Evolutionary conservation across 2,797 vertebrate species (phyloP).

Genomic region (Cyclopterus lumpus): DNA sequence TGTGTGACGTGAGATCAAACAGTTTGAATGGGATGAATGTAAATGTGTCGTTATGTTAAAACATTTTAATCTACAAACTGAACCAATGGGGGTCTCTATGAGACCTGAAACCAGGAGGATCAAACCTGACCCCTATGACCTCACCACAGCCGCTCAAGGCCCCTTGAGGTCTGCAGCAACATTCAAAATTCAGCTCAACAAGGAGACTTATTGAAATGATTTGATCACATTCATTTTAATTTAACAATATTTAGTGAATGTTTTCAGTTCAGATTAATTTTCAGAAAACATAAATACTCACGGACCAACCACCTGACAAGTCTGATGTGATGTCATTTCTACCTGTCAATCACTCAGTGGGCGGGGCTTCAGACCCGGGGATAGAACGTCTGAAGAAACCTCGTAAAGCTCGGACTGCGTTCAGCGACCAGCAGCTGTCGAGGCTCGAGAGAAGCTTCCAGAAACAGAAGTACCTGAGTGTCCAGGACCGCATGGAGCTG

Average conservation of each 20-base stretch:
- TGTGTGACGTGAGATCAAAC: no score
- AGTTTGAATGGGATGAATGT: neutral
- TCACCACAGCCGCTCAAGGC: no score
- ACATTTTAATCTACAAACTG: neutral
- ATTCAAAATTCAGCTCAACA: no score
- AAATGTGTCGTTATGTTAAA: neutral
- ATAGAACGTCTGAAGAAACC: slow-evolving; percentile 90
- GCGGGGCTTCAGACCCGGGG: slow-evolving; percentile 67
- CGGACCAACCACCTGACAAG: neutral
- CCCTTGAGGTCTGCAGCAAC: no score
- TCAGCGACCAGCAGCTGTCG: slow-evolving; percentile 94
- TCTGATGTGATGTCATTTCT: slow-evolving; percentile 7
- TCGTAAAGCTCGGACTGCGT: slow-evolving; percentile 93
- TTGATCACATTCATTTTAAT: no score
- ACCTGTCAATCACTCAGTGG: slow-evolving; percentile 20
- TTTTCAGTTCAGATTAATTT: neutral
- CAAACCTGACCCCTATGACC: neutral
- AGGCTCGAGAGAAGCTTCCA: slow-evolving; percentile 94
- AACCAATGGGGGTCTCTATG: neutral
- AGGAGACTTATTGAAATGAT: no score
- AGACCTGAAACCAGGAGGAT: neutral
- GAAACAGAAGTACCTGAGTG: slow-evolving; percentile 94
- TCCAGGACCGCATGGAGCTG: slow-evolving; percentile 96
- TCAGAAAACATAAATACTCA: no score
- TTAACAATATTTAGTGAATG: neutral